Conservation (phyloP, 92 coral and sea anemone genomes). For the Hydrozoanthus gracilis region DNA sequence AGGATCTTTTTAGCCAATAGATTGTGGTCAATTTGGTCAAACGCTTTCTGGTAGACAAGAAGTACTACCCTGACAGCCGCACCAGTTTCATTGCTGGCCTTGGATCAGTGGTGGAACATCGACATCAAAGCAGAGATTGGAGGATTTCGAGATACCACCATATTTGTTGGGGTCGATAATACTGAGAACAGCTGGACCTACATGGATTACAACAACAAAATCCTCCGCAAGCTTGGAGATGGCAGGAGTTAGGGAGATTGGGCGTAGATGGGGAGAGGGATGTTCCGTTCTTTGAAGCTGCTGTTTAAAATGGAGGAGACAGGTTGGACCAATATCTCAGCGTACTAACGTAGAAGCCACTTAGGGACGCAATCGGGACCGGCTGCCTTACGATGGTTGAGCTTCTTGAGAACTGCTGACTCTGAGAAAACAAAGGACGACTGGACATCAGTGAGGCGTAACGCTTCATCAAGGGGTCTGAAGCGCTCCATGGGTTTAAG, state of each 20-base stretch:
- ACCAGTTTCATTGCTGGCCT: not conserved
- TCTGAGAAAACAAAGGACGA: not conserved
- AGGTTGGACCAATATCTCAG: constrained; percentile 11
- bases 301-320: too few relatives aligned
- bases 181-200: constrained; percentile 26
- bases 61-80: constrained; percentile 25
- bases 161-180: constrained; percentile 18
- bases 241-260: not conserved
- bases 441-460: not conserved
- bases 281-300: too few relatives aligned
- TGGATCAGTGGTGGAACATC: constrained; percentile 1
- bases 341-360: constrained; percentile 28
- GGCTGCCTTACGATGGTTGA: too few relatives aligned
- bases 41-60: not conserved
- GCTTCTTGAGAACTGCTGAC: not conserved
- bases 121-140: constrained; percentile 2
- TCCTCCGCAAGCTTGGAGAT: too few relatives aligned
- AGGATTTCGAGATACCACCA: constrained; percentile 12
- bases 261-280: constrained; percentile 1
- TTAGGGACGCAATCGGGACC: too few relatives aligned
- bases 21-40: constrained; percentile 3
- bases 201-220: constrained; percentile 17
- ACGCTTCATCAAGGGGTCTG: not conserved
- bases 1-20: constrained; percentile 21
- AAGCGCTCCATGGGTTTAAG: too few relatives aligned